Conservation (phyloP, 2,888 invertebrate species). For the Lacanobia oleracea region DNA sequence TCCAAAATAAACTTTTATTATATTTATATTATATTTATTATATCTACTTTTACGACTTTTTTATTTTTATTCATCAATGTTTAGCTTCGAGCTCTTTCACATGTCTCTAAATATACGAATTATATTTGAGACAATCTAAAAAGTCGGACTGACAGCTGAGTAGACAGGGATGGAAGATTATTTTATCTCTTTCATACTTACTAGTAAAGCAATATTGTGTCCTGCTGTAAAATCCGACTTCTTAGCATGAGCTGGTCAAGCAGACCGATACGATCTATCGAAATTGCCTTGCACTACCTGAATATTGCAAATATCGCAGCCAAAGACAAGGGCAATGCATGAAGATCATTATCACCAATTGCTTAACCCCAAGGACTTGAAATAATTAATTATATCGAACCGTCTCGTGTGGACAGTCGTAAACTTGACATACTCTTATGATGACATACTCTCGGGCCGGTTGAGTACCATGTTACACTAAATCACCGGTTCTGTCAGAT, state of each 20-base stretch:
- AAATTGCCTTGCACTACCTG: neutral
- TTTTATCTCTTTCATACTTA: too few relatives aligned
- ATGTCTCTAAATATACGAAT: neutral
- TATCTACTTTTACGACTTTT: too few relatives aligned
- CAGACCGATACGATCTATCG: slow-evolving; percentile 5
- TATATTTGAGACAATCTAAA: too few relatives aligned
- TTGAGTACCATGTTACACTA: slow-evolving; percentile 47
- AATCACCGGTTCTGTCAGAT: slow-evolving; percentile 28
- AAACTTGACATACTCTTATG: slow-evolving; percentile 65
- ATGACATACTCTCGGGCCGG: slow-evolving; percentile 46
- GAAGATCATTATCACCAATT: slow-evolving; percentile 53
- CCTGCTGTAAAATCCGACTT: too few relatives aligned
- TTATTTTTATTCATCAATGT: too few relatives aligned
- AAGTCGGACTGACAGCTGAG: too few relatives aligned
- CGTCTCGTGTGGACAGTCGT: slow-evolving; percentile 40
- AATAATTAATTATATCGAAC: slow-evolving; percentile 65
- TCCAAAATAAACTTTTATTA: too few relatives aligned
- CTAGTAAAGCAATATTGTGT: too few relatives aligned
- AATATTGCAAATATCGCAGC: neutral
- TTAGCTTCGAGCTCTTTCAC: too few relatives aligned
- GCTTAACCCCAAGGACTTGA: slow-evolving; percentile 36
- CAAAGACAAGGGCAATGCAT: slow-evolving; percentile 38
- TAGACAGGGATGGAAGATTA: too few relatives aligned
- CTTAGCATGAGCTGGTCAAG: neutral
- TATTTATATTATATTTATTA: too few relatives aligned